Base-by-base conservation (phyloP, 1,140 invertebrate genomes). In the Atta texana region DNA sequence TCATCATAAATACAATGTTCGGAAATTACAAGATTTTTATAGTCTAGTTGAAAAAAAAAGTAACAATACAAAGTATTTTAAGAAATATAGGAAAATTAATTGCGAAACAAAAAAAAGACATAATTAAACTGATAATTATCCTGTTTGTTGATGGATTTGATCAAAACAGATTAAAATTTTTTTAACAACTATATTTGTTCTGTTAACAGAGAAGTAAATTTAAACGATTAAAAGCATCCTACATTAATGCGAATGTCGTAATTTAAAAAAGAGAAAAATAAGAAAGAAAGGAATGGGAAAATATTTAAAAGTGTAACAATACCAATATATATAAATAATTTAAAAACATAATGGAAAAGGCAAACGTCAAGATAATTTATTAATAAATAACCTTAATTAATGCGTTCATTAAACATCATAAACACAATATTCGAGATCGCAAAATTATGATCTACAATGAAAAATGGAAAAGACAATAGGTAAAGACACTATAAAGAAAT, bases 311-410 rank as follows among this genome's bases (percentile, higher is more conserved):
- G 39, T 10, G 8, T 10, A 44, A 10, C 0, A 64, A 64, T 31
- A 31, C 24, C 24, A 24, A 24, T 31, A 31, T 31, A 31, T 31
- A 31, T 31, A 31, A 3, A 31, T 34, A 66, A 64, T 64, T 31
- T 34, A n/a, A 34, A 66, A 66, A n/a, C n/a, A 34, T 18, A 1
- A 34, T 34, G 16, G 18, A 14, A 34, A 7, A 34, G 3, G 1
- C 18, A 31, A 71, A 49, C 24, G 1, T 51, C 3, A n/a, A 18
- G 1, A 72, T 53, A 72, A 72, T 72, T 72, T n/a, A 72, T 53
- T 55, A 6, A 72, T 72, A 31, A 72, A 72, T 72, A 31, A 72
- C 18, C 57, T 57, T 34, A 34, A 28, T 55, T 55, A 16, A 31
- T 55, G 8, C 4, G 6, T 34, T 55, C 0, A n/a, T 72, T 16